Evolutionary conservation across 1,140 invertebrate species (phyloP), one percentile per base, ranked within the genome.

Genomic region (Trachymyrmex septentrionalis): DNA sequence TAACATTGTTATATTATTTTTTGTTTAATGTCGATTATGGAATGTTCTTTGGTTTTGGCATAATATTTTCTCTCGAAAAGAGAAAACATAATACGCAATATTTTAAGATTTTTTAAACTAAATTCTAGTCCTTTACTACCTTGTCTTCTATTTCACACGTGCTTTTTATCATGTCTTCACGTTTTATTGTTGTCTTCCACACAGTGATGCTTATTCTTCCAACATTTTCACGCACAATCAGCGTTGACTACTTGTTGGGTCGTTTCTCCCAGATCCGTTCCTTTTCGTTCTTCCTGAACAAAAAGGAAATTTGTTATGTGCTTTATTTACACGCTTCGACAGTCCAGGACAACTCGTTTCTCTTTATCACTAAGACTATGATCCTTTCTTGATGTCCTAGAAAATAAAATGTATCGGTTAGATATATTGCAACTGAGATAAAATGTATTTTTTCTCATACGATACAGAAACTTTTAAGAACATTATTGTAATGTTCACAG

Each of bases 181-280:
- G 30, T 7, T 66, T 64, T 66, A 64, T 64, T 38, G 34, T 53
- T 64, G 24, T 64, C 24, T 44, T 53, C 27, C 44, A 9, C 44
- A 50, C 21, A n/a, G 14, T 38, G 16, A 44, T 9, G 24, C 5
- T 2, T 63, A 30, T 12, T 50, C 76, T 53, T 30, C 27, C 0
- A 1, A 1, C 14, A 27, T 44, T 81, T 81, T 69, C 64, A 44
- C 78, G 48, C 48, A 7, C 63, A 30, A 80, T 80, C 48, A 69
- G 55, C 63, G 14, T 14, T 38, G 63, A 48, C 61, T 30, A n/a
- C n/a, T n/a, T 3, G 14, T 9, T 16, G 3, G 38, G 10, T 44
- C n/a, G 19, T 55, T 80, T 67, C 21, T 69, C 64, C 69, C 3
- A 16, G 2, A 24, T 63, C 5, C 4, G 0, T n/a, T 6, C 10